Conservation (phyloP, 1,140 invertebrate genomes). For the Anadara kagoshimensis region DNA sequence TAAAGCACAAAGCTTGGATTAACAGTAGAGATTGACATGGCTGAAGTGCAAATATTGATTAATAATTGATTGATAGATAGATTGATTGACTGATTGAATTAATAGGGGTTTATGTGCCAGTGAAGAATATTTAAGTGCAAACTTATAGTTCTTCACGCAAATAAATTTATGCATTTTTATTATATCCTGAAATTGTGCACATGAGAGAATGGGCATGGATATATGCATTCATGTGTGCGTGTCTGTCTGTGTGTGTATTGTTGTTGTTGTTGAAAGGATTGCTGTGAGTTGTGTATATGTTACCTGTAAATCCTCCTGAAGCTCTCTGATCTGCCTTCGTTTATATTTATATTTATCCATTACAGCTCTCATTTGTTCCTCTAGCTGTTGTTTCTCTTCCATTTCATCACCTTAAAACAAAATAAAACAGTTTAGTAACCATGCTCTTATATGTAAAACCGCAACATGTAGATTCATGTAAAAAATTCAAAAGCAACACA, state of each 20-base stretch:
- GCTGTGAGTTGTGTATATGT: not conserved
- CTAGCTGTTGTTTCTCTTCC: slow-evolving; percentile 71
- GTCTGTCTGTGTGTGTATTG: too few relatives aligned
- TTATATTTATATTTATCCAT: slow-evolving; percentile 74
- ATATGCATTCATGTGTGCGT: not conserved
- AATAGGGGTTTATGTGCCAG: too few relatives aligned
- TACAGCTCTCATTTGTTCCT: slow-evolving; percentile 72
- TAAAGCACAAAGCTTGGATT: too few relatives aligned
- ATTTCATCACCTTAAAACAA: slow-evolving; percentile 69
- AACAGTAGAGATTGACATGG: too few relatives aligned
- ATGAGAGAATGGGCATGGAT: not conserved
- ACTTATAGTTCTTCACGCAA: too few relatives aligned
- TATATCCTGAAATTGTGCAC: not conserved
- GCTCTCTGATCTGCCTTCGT: slow-evolving; percentile 68
- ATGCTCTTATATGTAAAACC: not conserved
- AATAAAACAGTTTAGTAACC: not conserved
- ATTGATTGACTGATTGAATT: too few relatives aligned
- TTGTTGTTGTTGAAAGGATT: not conserved
- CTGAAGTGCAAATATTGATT: too few relatives aligned
- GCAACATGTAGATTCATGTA: not conserved
- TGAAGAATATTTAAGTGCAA: too few relatives aligned
- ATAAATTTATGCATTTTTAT: too few relatives aligned
- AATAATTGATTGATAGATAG: too few relatives aligned
- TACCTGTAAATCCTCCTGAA: slow-evolving; percentile 71
- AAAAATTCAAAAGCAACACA: not conserved